A percentile compares a stretch with the other conserved stretches of the same genome.
Conservation (phyloP, 92 coral and sea anemone species). For the Parazoanthus swiftii region DNA sequence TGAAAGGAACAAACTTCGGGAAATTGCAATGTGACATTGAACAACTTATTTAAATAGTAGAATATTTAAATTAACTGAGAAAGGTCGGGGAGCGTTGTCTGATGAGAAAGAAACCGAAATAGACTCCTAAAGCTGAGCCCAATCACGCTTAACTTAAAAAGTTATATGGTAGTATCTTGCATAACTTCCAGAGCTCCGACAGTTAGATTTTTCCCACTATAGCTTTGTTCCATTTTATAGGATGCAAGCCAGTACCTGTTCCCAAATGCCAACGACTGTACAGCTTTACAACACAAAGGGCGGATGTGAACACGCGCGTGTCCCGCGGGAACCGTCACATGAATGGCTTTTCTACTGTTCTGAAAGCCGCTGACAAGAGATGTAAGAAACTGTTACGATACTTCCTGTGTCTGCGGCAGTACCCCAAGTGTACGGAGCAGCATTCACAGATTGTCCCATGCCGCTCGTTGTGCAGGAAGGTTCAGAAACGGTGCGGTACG, state of each 20-base stretch:
- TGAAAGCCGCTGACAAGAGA: background rate
- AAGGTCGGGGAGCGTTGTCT: too few species aligned
- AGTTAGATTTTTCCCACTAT: background rate
- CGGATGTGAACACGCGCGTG: background rate
- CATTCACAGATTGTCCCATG: background rate
- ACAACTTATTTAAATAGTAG: too few species aligned
- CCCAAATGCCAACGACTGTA: background rate
- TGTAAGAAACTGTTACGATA: conserved; percentile 9
- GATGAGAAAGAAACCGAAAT: too few species aligned
- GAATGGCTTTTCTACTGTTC: background rate
- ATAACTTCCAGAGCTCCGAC: background rate
- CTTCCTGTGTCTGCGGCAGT: conserved; percentile 6
- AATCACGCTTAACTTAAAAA: too few species aligned
- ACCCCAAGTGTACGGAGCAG: background rate
- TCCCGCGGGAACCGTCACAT: background rate
- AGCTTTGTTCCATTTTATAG: background rate
- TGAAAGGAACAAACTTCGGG: too few species aligned
- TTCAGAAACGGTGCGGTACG: conserved; percentile 15
- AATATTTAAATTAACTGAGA: too few species aligned
- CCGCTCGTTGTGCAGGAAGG: conserved; percentile 29
- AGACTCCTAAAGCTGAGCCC: too few species aligned
- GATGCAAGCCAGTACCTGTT: background rate
- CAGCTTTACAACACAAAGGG: background rate
- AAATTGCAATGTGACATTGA: too few species aligned
- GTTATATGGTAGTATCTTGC: background rate